phyloP scores from a whole-genome alignment of 2,113 vertebrate genomes.

The Podarcis cretensis region DNA sequence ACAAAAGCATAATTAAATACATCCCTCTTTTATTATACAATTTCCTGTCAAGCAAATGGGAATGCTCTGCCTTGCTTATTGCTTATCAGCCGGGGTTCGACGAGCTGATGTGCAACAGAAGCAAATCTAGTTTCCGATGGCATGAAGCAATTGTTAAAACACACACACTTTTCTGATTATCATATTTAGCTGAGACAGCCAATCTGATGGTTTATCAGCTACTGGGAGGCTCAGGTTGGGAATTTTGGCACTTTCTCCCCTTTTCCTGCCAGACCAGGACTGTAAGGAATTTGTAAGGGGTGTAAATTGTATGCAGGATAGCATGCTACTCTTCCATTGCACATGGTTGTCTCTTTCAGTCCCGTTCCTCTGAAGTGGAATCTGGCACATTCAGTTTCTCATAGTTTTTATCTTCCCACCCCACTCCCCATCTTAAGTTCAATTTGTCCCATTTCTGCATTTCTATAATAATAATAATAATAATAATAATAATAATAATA shows the following conservation, averaged over 20 bases:
- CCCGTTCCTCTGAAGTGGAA: not conserved
- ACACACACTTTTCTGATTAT: constrained; percentile 21
- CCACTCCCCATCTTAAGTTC: too few species aligned
- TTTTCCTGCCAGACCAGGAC: not conserved
- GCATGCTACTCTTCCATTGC: not conserved
- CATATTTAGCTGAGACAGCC: not conserved
- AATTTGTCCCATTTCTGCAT: too few species aligned
- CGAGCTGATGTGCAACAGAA: constrained; percentile 37
- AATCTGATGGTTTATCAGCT: constrained; percentile 3
- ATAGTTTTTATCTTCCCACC: too few species aligned
- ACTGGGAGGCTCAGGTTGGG: constrained; percentile 9
- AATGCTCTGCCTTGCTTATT: constrained; percentile 4
- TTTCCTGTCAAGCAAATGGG: constrained; percentile 58
- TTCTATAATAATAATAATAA: too few species aligned
- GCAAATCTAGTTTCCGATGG: constrained; percentile 8
- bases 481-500: too few species aligned
- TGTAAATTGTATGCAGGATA: not conserved
- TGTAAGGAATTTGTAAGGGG: not conserved
- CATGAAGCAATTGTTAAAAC: not conserved
- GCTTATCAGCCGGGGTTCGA: constrained; percentile 20
- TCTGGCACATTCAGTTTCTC: too few species aligned
- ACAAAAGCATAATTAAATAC: constrained; percentile 54
- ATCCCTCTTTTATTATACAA: constrained; percentile 55
- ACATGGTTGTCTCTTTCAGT: not conserved
- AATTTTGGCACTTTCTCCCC: not conserved